phyloP scores from a whole-genome alignment of 2,797 vertebrate genomes.

The Anguilla obscura region DNA sequence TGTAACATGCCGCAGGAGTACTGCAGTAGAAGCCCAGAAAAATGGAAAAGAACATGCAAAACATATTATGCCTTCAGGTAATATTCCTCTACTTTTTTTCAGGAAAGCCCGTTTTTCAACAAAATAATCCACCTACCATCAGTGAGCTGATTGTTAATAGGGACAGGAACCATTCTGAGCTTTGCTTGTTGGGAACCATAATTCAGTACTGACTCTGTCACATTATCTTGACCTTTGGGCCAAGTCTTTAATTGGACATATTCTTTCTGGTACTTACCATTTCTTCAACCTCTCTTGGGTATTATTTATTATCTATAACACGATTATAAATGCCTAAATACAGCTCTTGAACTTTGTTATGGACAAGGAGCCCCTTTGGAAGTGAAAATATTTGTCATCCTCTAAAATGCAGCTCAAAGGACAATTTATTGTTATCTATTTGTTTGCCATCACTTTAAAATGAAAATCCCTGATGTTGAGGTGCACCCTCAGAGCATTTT shows the following conservation, averaged over 20 bases:
- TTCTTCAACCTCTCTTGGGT: not conserved
- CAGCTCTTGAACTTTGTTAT: not conserved
- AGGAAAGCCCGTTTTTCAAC: not conserved
- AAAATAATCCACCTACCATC: not conserved
- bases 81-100: not conserved
- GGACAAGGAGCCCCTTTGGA: not conserved
- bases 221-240: not conserved
- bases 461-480: not conserved
- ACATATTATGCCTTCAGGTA: not conserved
- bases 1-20: not conserved
- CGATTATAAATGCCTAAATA: constrained; percentile 3
- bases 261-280: not conserved
- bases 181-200: not conserved
- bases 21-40: not conserved
- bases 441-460: not conserved
- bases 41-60: constrained; percentile 1
- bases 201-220: not conserved
- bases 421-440: too few relatives aligned
- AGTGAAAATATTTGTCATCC: not conserved
- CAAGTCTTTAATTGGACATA: not conserved
- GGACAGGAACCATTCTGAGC: not conserved
- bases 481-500: not conserved
- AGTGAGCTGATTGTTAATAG: not conserved
- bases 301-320: not conserved
- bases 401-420: too few relatives aligned